Evolutionary conservation across 1,140 invertebrate genomes (phyloP), one percentile per base, ranked within the genome.

Genomic region (Magallana gigas): DNA sequence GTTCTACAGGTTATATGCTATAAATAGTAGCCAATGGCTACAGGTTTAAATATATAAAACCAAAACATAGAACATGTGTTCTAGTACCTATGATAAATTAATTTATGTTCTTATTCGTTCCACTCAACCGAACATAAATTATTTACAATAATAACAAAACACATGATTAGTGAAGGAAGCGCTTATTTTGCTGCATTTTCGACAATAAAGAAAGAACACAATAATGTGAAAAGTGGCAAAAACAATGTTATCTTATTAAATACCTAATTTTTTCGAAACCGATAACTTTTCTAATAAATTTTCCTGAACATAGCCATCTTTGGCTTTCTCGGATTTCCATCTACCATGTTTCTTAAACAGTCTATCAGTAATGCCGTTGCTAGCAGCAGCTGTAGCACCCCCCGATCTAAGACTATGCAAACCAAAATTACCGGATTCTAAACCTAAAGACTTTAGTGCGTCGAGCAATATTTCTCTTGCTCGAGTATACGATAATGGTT

Each of bases 241-340:
- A 36, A 36, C 36, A 36, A 36, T 36, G 36, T 36, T 36, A 36
- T 36, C 36, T 36, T 36, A 36, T 48, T 86, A 86, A 83, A 83
- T 87, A 68, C 86, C 81, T 71, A 87, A 71, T 57, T 68, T 83
- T 57, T 87, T 68, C 18, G 86, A 83, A 18, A 87, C 86, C 16
- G 36, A 81, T 29, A 87, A 58, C 83, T 81, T 87, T 12, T 83
- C 59, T n/a, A 14, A n/a, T 57, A 87, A 57, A 62, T 82, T 64
- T 82, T 89, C 88, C 62, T 56, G 57, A 7, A 87, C 48, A 80
- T 89, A 89, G 3, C 85, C 88, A 64, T 89, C 88, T 84, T 89
- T 89, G 8, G 85, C 88, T 56, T 86, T 89, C 12, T 84, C 36
- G 36, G 36, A 36, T 36, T 36, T 36, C 36, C 36, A 36, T 36